phyloP scores from a whole-genome alignment of 2,113 vertebrate genomes.

The Gadus macrocephalus region DNA sequence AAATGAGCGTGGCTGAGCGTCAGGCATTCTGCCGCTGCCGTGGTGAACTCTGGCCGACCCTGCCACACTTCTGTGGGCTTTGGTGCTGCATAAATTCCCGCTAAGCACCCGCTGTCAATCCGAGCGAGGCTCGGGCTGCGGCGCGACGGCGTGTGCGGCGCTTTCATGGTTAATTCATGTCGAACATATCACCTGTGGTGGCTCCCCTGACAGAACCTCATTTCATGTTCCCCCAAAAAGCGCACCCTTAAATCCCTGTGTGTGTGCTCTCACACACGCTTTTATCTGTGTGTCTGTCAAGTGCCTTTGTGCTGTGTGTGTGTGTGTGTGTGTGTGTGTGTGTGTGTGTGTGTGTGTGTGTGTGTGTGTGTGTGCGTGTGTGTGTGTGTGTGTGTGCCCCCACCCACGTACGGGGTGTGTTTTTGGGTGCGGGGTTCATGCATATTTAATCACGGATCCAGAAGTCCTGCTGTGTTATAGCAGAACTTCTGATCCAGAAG shows the following conservation, averaged over 20 bases:
- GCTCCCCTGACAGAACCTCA: conserved; percentile 45
- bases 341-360: conserved; percentile 8
- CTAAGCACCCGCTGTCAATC: conserved; percentile 59
- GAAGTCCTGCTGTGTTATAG: too few species aligned
- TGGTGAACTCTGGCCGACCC: conserved; percentile 64
- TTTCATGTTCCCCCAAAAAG: conserved; percentile 38
- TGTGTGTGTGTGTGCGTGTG: conserved; percentile 31
- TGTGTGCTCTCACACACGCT: neutral
- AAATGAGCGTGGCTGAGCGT: conserved; percentile 15
- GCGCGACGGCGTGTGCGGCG: conserved; percentile 65
- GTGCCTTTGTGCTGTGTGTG: conserved; percentile 2
- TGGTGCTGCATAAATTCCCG: conserved; percentile 52
- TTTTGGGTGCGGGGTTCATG: conserved; percentile 54
- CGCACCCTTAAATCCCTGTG: neutral
- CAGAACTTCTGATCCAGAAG: too few species aligned
- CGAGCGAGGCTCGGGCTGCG: conserved; percentile 45
- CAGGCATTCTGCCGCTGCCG: conserved; percentile 37
- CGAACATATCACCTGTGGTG: conserved; percentile 61
- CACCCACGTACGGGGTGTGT: conserved; percentile 11
- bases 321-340: conserved; percentile 1
- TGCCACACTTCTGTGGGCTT: conserved; percentile 49
- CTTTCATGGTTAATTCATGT: conserved; percentile 71
- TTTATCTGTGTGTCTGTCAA: neutral
- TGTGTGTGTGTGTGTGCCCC: conserved; percentile 11
- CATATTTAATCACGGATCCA: conserved; percentile 54